Evolutionary conservation across 2,888 invertebrate species (phyloP).

Genomic region (Therioaphis trifolii): DNA sequence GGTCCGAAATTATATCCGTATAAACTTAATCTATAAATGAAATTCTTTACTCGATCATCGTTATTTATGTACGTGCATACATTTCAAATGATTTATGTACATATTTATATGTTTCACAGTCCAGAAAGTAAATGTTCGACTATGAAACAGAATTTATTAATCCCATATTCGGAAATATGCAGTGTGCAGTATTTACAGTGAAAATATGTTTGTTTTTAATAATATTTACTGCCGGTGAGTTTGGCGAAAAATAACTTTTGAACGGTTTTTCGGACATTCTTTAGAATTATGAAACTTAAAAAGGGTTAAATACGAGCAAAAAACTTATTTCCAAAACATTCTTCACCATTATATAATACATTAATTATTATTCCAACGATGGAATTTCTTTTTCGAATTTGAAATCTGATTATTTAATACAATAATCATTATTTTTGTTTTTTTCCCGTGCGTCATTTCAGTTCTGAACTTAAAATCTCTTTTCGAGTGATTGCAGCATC

Average conservation of each 20-base stretch:
- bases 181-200: neutral
- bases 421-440: too few relatives aligned
- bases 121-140: neutral
- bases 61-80: neutral
- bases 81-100: neutral
- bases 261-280: neutral
- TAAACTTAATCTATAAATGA: neutral
- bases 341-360: neutral
- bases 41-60: neutral
- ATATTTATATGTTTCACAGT: neutral
- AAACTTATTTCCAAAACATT: neutral
- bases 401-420: neutral
- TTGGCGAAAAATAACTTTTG: neutral
- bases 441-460: too few relatives aligned
- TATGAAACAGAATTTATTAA: neutral
- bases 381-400: neutral
- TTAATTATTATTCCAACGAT: neutral
- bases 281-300: neutral
- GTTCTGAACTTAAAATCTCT: too few relatives aligned
- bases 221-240: neutral
- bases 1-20: neutral
- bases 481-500: too few relatives aligned
- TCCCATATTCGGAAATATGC: constrained; percentile 8
- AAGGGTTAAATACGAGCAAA: neutral
- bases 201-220: neutral